Percentiles rank a stretch among this genome's conserved stretches.
Conservation (phyloP, 1,140 invertebrate species). For the Dysdera silvatica region DNA sequence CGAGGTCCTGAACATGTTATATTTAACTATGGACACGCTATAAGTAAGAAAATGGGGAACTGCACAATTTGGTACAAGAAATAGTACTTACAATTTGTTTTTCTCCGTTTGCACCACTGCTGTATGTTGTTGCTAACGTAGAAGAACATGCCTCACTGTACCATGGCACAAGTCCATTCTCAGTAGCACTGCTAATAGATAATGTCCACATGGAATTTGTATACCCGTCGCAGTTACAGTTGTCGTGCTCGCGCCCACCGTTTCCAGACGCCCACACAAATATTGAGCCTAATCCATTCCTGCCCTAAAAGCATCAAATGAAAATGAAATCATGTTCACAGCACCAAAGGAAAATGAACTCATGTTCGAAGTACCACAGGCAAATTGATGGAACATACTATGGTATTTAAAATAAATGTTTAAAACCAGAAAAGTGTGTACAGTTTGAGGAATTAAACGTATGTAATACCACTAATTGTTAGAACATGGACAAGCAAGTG, state of each 20-base stretch:
- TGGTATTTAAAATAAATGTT: too few relatives aligned
- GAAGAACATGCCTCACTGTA: conserved; percentile 87
- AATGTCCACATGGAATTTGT: conserved; percentile 98
- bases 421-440: too few relatives aligned
- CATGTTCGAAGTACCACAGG: too few relatives aligned
- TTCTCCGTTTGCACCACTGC: conserved; percentile 72
- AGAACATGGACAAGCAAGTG: too few relatives aligned
- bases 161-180: conserved; percentile 89
- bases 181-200: conserved; percentile 93
- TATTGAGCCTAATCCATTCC: conserved; percentile 93
- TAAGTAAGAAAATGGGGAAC: too few relatives aligned
- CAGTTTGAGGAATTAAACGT: too few relatives aligned
- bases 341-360: too few relatives aligned
- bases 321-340: background rate
- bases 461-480: too few relatives aligned
- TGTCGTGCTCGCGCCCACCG: conserved; percentile 77
- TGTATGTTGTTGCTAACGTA: conserved; percentile 93
- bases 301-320: conserved; percentile 54
- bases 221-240: conserved; percentile 98
- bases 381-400: too few relatives aligned
- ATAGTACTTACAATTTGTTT: conserved; percentile 52
- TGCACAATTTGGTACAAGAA: too few relatives aligned
- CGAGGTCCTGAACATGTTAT: too few relatives aligned
- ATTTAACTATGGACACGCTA: too few relatives aligned
- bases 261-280: conserved; percentile 99